Evolutionary conservation across 37 sponge, comb jelly and placozoan species (phyloP).

Genomic region (Tethya wilhelma): DNA sequence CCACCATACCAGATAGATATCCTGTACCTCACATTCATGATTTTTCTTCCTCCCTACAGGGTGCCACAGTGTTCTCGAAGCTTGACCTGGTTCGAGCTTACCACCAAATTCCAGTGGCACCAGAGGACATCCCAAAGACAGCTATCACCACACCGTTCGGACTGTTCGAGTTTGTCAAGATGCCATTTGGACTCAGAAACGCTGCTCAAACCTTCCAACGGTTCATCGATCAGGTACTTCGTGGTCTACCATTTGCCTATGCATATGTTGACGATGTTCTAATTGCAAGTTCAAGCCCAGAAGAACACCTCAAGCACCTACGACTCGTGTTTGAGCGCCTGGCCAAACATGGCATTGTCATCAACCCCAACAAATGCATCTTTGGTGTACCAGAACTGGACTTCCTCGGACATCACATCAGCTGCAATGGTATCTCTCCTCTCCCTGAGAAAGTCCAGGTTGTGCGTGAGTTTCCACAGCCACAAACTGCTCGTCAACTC

Average conservation of each 20-base stretch:
- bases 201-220: constrained; percentile 65
- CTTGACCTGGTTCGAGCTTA: constrained; percentile 62
- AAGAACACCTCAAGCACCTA: constrained; percentile 53
- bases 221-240: constrained; percentile 69
- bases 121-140: constrained; percentile 63
- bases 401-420: constrained; percentile 54
- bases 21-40: constrained; percentile 60
- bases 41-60: constrained; percentile 37
- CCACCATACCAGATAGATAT: constrained; percentile 48
- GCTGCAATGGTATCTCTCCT: constrained; percentile 38
- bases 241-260: constrained; percentile 46
- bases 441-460: constrained; percentile 48
- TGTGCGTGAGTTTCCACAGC: constrained; percentile 59
- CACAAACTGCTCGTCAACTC: constrained; percentile 40
- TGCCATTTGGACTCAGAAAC: constrained; percentile 67
- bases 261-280: constrained; percentile 52
- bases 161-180: constrained; percentile 59
- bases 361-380: constrained; percentile 51
- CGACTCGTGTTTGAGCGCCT: constrained; percentile 47
- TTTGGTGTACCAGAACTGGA: constrained; percentile 30
- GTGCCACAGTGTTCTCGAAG: constrained; percentile 57
- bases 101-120: constrained; percentile 61
- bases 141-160: constrained; percentile 76
- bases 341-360: constrained; percentile 27
- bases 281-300: constrained; percentile 45